These are phyloP conservation scores for Epistrophe grossulariae DNA, from an alignment of 2,888 invertebrate species.

Conservation along the genomic window DNA sequence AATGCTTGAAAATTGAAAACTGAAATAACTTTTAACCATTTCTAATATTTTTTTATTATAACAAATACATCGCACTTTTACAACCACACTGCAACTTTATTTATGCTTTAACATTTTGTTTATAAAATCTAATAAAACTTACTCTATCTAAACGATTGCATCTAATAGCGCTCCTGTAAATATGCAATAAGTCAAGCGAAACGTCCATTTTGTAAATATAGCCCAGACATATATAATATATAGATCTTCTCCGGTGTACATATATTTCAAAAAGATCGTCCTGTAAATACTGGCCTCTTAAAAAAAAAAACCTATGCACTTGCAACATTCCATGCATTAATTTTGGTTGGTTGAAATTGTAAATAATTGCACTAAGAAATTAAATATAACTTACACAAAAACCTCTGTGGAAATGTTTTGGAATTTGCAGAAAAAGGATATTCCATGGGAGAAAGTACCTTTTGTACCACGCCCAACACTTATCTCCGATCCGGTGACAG, in stretches of 20 bases:
- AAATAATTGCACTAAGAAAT: not conserved
- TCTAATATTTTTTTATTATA: not conserved
- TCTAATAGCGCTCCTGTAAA: slow-evolving; percentile 48
- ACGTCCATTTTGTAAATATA: slow-evolving; percentile 43
- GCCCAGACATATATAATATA: too few relatives aligned
- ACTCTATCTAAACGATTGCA: slow-evolving; percentile 14
- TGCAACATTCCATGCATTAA: slow-evolving; percentile 47
- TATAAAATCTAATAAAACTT: slow-evolving; percentile 41
- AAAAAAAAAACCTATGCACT: slow-evolving; percentile 11
- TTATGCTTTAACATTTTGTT: slow-evolving; percentile 54
- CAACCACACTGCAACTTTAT: slow-evolving; percentile 71
- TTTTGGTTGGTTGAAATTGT: slow-evolving; percentile 24
- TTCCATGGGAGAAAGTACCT: slow-evolving; percentile 95
- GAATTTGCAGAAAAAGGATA: slow-evolving; percentile 84
- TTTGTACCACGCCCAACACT: slow-evolving; percentile 93
- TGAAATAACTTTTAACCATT: not conserved
- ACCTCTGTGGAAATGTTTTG: slow-evolving; percentile 76
- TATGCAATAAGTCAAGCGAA: slow-evolving; percentile 32
- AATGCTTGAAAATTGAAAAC: slow-evolving; percentile 23
- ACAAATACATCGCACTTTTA: slow-evolving; percentile 29
- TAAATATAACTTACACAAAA: slow-evolving; percentile 40
- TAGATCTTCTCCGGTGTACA: slow-evolving; percentile 38
- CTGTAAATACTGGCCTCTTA: slow-evolving; percentile 49
- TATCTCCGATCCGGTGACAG: slow-evolving; percentile 93
- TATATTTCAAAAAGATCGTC: slow-evolving; percentile 15